Base-by-base conservation (phyloP, 2,888 invertebrate species). In the Hypomecis punctinalis region DNA sequence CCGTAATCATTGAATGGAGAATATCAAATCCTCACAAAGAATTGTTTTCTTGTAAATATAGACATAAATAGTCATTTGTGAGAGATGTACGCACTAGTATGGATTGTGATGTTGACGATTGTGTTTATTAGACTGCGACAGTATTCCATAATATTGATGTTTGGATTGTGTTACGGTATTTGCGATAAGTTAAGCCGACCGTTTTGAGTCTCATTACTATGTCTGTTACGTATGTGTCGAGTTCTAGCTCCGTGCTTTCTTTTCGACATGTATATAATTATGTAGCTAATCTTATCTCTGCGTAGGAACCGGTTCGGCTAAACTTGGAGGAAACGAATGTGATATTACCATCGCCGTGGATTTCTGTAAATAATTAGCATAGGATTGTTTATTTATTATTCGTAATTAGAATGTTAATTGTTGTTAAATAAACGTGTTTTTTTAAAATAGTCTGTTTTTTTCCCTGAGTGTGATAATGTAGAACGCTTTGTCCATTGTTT, bases 281-380 rank as follows among this genome's bases (percentile, higher is more conserved):
- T 80, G 72, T 76, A 74, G 69, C 73, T 77, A 78, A 74, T 76
- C 5, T 74, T 73, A 64, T 70, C 70, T 74, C 69, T 65, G 67
- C 37, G 57, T 73, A 68, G 74, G 66, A 78, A 80, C 78, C 72
- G 68, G 78, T 78, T 74, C 71, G 46, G 61, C 46, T 42, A 61
- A 69, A 65, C 37, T 53, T 46, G 33, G 64, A 70, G 62, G 62
- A 53, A 66, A 67, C 65, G 61, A 66, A 66, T 67, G 69, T 72
- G 69, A 68, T 68, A 70, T 68, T 47, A 72, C 57, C 58, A 51
- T 53, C 77, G 77, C 80, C 81, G 86, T 90, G 89, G 88, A 84
- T 89, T 86, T 88, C 82, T 92, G 90, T 91, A 91, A 86, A 92
- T 92, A 90, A 73, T 76, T 79, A 79, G 71, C 72, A 78, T 85